Evolutionary conservation across 2,113 vertebrate genomes (phyloP), one percentile per base, ranked within the genome.

Genomic region (Heptranchias perlo): DNA sequence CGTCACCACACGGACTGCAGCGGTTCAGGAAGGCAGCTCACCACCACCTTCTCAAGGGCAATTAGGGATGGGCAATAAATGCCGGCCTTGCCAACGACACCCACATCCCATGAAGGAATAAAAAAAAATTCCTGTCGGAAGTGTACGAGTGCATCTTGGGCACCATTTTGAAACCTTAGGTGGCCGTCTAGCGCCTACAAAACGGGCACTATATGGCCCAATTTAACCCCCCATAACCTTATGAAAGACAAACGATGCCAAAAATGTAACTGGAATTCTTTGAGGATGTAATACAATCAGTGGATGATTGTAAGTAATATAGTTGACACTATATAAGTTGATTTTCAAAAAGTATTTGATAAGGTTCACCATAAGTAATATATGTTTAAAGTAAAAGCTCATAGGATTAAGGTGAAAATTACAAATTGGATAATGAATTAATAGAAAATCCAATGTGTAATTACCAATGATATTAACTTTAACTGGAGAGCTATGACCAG

Each of bases 311-410:
- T 67, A 61, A n/a, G 28, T 61, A 11, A 94, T 67, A 16, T 94
- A 28, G n/a, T 94, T 93, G n/a, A 93, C n/a, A 21, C 58, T 14
- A 44, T 62, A 64, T 25, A 44, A 84, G 14, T 84, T 89, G 86
- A 54, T 89, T 52, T 89, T 54, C 31, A 61, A 92, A 92, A 92
- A n/a, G 54, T 91, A 91, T 35, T n/a, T n/a, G n/a, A n/a, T 61
- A 91, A 91, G 73, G 35, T 14, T 78, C n/a, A 16, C 39, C 13
- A 14, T 78, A 78, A 39, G 73, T 39, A n/a, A 78, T 78, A 39
- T 78, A 78, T 78, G 73, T 78, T 78, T 78, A 39, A 78, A 78
- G n/a, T 78, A 78, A 78, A 78, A 78, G 35, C 73, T 78, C n/a
- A 76, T n/a, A 78, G 73, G 14, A 78, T 78, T n/a, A 28, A 28